phyloP scores from a whole-genome alignment of 2,113 vertebrate species.

The Tetraodon nigroviridis region DNA sequence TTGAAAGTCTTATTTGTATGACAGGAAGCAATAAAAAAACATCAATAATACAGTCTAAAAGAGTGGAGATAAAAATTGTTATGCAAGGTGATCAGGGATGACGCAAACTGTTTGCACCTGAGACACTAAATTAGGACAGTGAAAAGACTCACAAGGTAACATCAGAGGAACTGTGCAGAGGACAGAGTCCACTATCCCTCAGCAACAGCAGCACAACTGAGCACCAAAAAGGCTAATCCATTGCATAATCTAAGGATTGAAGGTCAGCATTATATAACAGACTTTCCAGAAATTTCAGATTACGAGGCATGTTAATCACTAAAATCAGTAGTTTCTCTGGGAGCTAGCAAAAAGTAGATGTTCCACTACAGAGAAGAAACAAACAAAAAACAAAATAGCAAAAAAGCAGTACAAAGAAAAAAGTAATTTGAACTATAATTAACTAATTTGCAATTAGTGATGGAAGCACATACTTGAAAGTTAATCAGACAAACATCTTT shows the following conservation, averaged over 20 bases:
- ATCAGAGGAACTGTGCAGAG: slow-evolving; percentile 1
- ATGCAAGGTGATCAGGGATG: slow-evolving; percentile 21
- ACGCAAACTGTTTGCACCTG: slow-evolving; percentile 30
- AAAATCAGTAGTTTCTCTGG: slow-evolving; percentile 23
- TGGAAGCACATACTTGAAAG: no score
- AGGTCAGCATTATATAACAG: slow-evolving; percentile 57
- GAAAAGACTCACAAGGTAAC: slow-evolving; percentile 26
- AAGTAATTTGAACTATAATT: no score
- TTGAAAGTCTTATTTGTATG: not conserved
- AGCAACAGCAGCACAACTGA: slow-evolving; percentile 26
- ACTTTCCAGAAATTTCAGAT: slow-evolving; percentile 59
- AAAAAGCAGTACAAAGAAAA: no score
- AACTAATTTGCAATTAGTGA: no score
- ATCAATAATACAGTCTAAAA: slow-evolving; percentile 5
- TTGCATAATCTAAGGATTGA: slow-evolving; percentile 39
- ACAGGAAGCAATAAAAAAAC: slow-evolving; percentile 2
- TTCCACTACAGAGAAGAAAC: not conserved
- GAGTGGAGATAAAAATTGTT: slow-evolving; percentile 7
- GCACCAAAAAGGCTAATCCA: slow-evolving; percentile 37
- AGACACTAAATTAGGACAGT: slow-evolving; percentile 16
- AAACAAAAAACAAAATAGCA: not conserved
- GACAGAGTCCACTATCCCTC: slow-evolving; percentile 3
- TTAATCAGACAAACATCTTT: no score
- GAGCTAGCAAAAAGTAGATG: slow-evolving; percentile 10
- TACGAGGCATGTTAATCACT: slow-evolving; percentile 46